phyloP scores from a whole-genome alignment of 64 coral and sea anemone species.

The Porites australiensis region DNA sequence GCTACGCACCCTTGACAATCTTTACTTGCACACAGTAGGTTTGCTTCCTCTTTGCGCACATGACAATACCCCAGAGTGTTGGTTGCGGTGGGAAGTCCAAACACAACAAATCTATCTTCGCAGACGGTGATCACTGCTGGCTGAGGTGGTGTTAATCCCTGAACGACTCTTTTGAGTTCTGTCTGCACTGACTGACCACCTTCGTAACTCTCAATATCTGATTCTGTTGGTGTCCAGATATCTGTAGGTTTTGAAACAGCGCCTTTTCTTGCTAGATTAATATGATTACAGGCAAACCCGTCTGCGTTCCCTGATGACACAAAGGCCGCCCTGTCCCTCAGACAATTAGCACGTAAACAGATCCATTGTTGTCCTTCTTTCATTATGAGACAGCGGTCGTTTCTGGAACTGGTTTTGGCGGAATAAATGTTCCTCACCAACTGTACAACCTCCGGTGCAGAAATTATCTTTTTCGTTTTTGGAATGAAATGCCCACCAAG shows the following conservation, averaged over 20 bases:
- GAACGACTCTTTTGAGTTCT: not conserved
- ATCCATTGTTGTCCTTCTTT: not conserved
- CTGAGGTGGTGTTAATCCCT: no score
- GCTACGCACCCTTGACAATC: not conserved
- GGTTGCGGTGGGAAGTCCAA: not conserved
- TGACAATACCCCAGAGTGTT: conserved; percentile 23
- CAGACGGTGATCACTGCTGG: not conserved
- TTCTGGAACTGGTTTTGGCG: not conserved
- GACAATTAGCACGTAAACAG: not conserved
- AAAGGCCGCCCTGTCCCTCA: not conserved
- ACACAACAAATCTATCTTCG: not conserved
- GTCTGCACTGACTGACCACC: not conserved
- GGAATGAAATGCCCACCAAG: no score
- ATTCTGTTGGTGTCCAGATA: not conserved
- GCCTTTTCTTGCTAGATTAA: not conserved
- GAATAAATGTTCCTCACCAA: no score
- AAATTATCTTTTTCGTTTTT: no score
- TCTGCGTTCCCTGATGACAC: not conserved
- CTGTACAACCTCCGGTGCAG: no score
- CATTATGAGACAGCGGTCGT: conserved; percentile 4
- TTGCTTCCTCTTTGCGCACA: not conserved
- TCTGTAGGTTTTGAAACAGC: not conserved
- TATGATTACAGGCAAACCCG: not conserved
- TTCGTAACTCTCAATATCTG: not conserved
- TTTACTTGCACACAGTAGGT: not conserved